These are phyloP conservation scores for Montipora foliosa DNA, from an alignment of 64 coral and sea anemone genomes.

Conservation along the genomic window DNA sequence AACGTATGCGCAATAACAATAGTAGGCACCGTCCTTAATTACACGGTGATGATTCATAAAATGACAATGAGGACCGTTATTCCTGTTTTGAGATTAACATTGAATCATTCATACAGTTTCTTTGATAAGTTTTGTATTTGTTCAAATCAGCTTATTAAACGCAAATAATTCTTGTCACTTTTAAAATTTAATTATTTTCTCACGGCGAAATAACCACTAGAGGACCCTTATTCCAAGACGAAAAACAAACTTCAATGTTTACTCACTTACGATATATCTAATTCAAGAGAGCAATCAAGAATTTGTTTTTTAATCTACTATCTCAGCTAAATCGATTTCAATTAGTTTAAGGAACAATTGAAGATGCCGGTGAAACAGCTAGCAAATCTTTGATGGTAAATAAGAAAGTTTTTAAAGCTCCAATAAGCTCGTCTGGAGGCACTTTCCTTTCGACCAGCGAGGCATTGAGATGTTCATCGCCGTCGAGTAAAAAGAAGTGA, in stretches of 20 bases:
- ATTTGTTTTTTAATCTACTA: slow-evolving; percentile 11
- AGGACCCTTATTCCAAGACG: not conserved
- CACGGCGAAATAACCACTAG: not conserved
- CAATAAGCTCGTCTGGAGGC: too few relatives aligned
- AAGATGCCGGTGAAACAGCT: not conserved
- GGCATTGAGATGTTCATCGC: not conserved
- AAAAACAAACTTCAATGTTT: slow-evolving; percentile 29
- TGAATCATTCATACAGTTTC: too few relatives aligned
- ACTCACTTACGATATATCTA: not conserved
- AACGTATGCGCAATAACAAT: too few relatives aligned
- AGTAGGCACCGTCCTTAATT: too few relatives aligned
- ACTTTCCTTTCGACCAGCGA: not conserved
- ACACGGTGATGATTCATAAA: too few relatives aligned
- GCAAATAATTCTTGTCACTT: not conserved
- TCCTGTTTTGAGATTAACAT: too few relatives aligned
- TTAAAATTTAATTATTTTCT: not conserved
- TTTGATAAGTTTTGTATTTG: not conserved
- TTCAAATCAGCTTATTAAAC: slow-evolving; percentile 22
- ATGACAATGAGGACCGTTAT: too few relatives aligned
- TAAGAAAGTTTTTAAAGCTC: not conserved
- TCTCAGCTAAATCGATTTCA: slow-evolving; percentile 4
- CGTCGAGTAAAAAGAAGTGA: not conserved
- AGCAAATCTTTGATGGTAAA: not conserved
- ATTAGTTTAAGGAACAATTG: not conserved
- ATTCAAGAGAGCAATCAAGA: not conserved